Conservation (phyloP, 2,113 vertebrate species). For the Eurystomus gularis region DNA sequence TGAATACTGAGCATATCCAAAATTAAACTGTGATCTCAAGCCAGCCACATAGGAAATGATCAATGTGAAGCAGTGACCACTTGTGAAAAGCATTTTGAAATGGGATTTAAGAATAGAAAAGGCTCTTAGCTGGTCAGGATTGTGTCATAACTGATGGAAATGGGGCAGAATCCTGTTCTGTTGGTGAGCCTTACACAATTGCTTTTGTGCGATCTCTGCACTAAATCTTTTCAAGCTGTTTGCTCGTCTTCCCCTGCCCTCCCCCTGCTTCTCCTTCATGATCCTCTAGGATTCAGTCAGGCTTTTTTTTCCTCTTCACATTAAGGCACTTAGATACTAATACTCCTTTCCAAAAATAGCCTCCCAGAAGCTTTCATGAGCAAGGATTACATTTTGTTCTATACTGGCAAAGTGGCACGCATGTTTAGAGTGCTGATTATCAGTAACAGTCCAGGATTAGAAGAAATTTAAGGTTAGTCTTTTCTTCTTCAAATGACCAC, state of each 20-base stretch:
- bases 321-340: not conserved
- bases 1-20: not conserved
- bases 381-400: not conserved
- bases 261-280: not conserved
- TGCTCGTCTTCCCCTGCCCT: not conserved
- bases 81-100: not conserved
- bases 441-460: not conserved
- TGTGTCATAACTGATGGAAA: not conserved
- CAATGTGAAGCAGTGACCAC: not conserved
- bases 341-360: conserved; percentile 7
- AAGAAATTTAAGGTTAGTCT: not conserved
- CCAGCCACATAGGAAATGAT: not conserved
- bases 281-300: not conserved
- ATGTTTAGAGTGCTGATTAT: not conserved
- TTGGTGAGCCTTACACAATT: not conserved
- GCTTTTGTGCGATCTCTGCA: not conserved
- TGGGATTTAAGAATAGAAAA: not conserved
- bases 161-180: not conserved
- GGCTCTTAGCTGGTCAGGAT: not conserved
- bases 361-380: not conserved
- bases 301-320: not conserved
- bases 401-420: not conserved
- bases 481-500: not conserved
- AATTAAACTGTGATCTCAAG: not conserved
- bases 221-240: not conserved